phyloP scores from a whole-genome alignment of 2,888 invertebrate species.

The Hipparchia semele region DNA sequence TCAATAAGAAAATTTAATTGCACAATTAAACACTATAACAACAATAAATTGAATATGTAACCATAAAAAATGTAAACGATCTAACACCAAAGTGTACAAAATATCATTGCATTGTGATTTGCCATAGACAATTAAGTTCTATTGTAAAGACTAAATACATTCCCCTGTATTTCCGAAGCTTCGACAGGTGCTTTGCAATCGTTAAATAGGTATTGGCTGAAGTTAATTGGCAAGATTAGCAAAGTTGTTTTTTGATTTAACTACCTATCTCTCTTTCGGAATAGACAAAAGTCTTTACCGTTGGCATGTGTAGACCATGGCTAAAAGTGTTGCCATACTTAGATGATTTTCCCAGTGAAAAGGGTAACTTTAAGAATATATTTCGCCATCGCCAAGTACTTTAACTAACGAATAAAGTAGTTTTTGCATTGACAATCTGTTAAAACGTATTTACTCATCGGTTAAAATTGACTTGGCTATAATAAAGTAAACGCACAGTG shows the following conservation, averaged over 20 bases:
- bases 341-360: neutral
- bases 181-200: neutral
- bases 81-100: constrained; percentile 55
- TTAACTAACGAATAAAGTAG: too few relatives aligned
- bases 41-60: constrained; percentile 37
- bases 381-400: too few relatives aligned
- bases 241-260: too few relatives aligned
- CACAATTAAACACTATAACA: constrained; percentile 26
- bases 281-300: too few relatives aligned
- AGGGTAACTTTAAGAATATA: neutral
- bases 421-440: too few relatives aligned
- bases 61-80: constrained; percentile 49
- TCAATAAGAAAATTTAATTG: constrained; percentile 30
- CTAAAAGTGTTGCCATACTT: neutral
- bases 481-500: neutral
- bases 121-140: constrained; percentile 29
- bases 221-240: neutral
- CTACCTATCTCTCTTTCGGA: too few relatives aligned
- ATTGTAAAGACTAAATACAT: neutral
- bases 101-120: constrained; percentile 59
- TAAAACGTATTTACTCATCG: too few relatives aligned
- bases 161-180: neutral
- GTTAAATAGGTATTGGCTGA: neutral
- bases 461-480: too few relatives aligned
- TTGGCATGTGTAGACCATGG: neutral